Evolutionary conservation across 2,888 invertebrate species (phyloP), one percentile per base, ranked within the genome.

Genomic region (Psylliodes chrysocephalus): DNA sequence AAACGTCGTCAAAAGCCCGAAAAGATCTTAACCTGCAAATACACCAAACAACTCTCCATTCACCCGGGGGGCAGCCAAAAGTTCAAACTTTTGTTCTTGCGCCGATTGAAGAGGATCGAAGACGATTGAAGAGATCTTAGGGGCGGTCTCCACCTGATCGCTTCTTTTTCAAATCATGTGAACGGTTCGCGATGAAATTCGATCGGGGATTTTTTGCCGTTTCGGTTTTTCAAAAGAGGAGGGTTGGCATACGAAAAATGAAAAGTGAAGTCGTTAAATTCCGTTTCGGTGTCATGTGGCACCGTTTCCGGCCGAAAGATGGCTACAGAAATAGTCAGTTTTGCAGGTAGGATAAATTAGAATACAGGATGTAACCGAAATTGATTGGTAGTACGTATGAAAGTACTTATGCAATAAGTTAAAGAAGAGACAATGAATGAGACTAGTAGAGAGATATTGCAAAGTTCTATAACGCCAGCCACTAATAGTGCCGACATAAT

Each of bases 121-220:
- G 66, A 64, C 64, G 67, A 71, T 74, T 71, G 69, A 73, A 77
- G 75, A 67, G 69, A 53, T 56, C 38, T 53, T 63, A 75, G 75
- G 76, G 77, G 77, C 76, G 77, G 76, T 73, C 74, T 77, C 71
- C 78, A 78, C 77, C 77, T 77, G 77, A 78, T 76, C 63, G 66
- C 63, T 71, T 72, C 71, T 77, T 71, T 68, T 72, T 74, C 70
- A 74, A 71, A 72, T 75, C 72, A 62, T 62, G 72, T 71, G 73
- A 66, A 57, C 56, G 66, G 69, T n/a, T 72, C 73, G 72, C 71
- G 66, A 70, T 64, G 76, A 69, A 74, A 75, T 74, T 59, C 63
- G 77, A 76, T 76, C 6, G 71, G 69, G 66, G 44, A 60, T 64
- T 66, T 66, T 67, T 63, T 59, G 30, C 33, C 49, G 46, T 62